These are phyloP conservation scores for Cervus canadensis DNA, from an alignment of 2,113 vertebrate species.

Conservation along the genomic window DNA sequence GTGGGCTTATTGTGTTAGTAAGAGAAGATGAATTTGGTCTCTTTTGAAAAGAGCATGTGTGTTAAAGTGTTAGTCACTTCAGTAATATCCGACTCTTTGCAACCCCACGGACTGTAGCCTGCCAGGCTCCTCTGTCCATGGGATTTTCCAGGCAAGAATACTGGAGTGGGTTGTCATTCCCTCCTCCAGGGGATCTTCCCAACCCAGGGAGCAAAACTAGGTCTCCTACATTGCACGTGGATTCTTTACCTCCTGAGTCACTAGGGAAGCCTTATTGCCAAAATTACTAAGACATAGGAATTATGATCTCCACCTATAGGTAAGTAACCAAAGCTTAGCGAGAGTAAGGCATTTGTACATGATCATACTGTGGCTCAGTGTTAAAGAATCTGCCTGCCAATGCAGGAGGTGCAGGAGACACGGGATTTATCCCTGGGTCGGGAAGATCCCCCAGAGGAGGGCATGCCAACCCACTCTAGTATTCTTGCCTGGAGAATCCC, in stretches of 20 bases:
- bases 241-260: not conserved
- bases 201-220: not conserved
- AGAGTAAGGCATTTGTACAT: not conserved
- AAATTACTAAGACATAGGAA: not conserved
- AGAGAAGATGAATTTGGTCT: not conserved
- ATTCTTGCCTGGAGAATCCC: not conserved
- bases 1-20: not conserved
- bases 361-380: not conserved
- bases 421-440: not conserved
- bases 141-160: not conserved
- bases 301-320: not conserved
- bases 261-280: not conserved
- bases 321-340: not conserved
- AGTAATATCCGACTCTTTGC: not conserved
- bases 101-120: not conserved
- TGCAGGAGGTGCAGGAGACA: not conserved
- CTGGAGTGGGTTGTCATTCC: not conserved
- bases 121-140: not conserved
- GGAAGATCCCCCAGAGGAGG: not conserved
- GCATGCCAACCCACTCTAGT: not conserved
- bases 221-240: not conserved
- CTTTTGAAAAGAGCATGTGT: not conserved
- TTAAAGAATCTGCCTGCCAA: not conserved
- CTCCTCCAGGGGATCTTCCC: not conserved
- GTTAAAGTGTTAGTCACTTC: not conserved